Percentiles rank a stretch among this genome's conserved stretches.
These are phyloP conservation scores for Parazoanthus atlanticus DNA, from an alignment of 92 coral and sea anemone species.

Conservation along the genomic window DNA sequence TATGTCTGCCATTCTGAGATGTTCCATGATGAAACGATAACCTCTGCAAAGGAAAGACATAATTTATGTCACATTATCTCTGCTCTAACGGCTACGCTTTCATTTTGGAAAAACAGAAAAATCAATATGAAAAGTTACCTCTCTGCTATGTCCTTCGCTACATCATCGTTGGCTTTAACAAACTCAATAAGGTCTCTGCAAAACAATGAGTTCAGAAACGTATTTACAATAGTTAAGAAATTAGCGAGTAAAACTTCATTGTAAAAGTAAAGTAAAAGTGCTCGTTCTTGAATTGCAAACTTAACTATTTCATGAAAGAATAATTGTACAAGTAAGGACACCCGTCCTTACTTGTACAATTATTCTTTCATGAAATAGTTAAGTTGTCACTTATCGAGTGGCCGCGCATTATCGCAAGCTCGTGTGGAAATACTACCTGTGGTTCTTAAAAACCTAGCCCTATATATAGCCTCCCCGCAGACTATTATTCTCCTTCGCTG, in stretches of 20 bases:
- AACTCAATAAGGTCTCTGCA: conserved; percentile 91
- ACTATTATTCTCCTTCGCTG: too few species aligned
- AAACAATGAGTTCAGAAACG: not conserved
- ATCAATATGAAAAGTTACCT: conserved; percentile 57
- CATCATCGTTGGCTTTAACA: conserved; percentile 82
- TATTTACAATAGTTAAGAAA: too few species aligned
- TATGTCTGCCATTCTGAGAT: conserved; percentile 93
- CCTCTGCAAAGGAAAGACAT: conserved; percentile 60
- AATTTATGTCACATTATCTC: not conserved
- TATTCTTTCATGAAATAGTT: not conserved
- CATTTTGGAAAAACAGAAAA: too few species aligned
- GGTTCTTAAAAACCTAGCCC: not conserved
- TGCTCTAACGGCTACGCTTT: not conserved
- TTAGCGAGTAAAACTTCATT: not conserved
- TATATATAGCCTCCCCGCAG: too few species aligned
- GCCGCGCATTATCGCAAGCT: too few species aligned
- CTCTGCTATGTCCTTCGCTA: conserved; percentile 77
- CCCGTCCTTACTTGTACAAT: too few species aligned
- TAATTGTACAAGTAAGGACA: too few species aligned
- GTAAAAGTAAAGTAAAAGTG: not conserved
- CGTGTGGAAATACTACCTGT: too few species aligned
- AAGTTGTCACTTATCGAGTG: too few species aligned
- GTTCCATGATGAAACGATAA: conserved; percentile 83
- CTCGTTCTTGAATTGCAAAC: not conserved
- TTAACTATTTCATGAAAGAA: not conserved